These are phyloP conservation scores for Trichonephila clavata DNA, from an alignment of 1,140 invertebrate genomes.

Conservation along the genomic window DNA sequence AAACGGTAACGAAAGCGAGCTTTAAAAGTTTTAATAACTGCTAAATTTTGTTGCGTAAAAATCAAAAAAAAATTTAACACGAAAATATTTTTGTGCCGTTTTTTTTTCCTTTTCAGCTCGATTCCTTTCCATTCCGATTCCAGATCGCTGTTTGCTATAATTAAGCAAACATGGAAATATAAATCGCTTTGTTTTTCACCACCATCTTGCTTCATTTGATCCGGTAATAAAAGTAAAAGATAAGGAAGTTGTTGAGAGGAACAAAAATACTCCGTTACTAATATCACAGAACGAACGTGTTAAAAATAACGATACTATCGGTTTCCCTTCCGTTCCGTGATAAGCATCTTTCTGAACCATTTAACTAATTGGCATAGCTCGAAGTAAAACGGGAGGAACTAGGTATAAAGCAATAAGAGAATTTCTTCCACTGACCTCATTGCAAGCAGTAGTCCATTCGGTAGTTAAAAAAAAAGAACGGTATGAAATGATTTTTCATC, in stretches of 20 bases:
- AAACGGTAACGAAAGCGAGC: too few species aligned
- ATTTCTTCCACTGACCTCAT: constrained; percentile 1
- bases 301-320: constrained; percentile 18
- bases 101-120: not conserved
- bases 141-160: not conserved
- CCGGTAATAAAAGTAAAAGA: not conserved
- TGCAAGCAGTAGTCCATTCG: not conserved
- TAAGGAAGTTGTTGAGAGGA: constrained; percentile 6
- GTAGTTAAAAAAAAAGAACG: not conserved
- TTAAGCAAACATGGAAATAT: not conserved
- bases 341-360: constrained; percentile 43
- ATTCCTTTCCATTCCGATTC: not conserved
- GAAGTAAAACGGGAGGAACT: not conserved
- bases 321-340: constrained; percentile 27
- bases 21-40: too few species aligned
- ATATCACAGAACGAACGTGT: not conserved
- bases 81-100: not conserved
- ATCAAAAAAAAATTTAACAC: not conserved
- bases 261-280: constrained; percentile 1
- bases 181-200: constrained; percentile 6
- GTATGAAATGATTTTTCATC: not conserved
- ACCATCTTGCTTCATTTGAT: not conserved
- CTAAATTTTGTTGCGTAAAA: not conserved
- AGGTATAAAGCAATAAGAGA: not conserved
- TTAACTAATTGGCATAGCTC: constrained; percentile 42